Conservation (phyloP, 1,140 invertebrate genomes). For the Camponotus floridanus region DNA sequence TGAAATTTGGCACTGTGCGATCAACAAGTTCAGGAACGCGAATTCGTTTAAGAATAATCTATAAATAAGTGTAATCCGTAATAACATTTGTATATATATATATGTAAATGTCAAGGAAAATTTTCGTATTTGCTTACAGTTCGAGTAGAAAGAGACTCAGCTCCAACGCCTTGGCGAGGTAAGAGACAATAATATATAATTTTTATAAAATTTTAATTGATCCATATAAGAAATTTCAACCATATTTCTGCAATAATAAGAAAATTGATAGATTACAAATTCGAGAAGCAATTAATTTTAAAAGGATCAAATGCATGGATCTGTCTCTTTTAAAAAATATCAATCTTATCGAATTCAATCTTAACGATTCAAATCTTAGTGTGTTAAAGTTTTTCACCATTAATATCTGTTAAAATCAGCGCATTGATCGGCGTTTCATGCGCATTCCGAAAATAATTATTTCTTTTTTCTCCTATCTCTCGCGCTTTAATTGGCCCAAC, state of each 20-base stretch:
- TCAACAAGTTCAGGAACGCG: constrained; percentile 12
- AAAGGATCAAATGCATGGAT: no score
- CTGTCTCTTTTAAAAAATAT: background rate
- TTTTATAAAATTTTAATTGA: background rate
- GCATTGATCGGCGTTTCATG: background rate
- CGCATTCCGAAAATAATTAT: background rate
- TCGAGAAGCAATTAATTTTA: no score
- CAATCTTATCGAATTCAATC: background rate
- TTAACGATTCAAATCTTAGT: background rate
- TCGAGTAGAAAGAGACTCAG: constrained; percentile 91
- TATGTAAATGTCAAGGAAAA: constrained; percentile 3
- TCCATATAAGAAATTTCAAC: background rate
- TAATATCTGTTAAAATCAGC: background rate
- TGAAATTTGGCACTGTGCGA: constrained; percentile 34
- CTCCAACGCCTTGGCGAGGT: constrained; percentile 95
- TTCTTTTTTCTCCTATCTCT: background rate
- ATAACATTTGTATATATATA: background rate
- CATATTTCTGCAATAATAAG: no score
- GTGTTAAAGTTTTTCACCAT: background rate
- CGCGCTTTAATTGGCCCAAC: constrained; percentile 15
- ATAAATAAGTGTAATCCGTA: constrained; percentile 22
- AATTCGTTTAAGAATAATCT: constrained; percentile 9
- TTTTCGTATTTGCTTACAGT: constrained; percentile 85
- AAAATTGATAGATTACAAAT: no score
- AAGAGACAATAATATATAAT: constrained; percentile 77